Base-by-base conservation (phyloP, 1,140 invertebrate species). In the Drosophila pachea region DNA sequence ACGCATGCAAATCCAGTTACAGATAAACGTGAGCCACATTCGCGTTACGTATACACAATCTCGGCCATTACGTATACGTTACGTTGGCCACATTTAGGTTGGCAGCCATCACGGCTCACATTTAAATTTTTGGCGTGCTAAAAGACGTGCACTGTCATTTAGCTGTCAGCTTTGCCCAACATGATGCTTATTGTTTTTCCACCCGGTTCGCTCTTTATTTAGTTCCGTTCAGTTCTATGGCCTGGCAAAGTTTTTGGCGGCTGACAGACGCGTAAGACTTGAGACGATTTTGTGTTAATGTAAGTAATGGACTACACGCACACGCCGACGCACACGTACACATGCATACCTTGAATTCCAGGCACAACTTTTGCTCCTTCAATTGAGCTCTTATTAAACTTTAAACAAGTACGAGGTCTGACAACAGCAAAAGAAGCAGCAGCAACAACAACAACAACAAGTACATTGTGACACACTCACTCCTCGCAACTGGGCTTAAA, bases 171-270 rank as follows among this genome's bases (percentile, higher is more conserved):
- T 67, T 64, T 47, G 12, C 61, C 49, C 22, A 47, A 64, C 62
- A 59, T 65, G 76, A 62, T 79, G 73, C 69, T 68, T 74, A 76
- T 83, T 84, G 76, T 84, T 79, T 76, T 76, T 11, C 62, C 50
- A 0, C 16, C 16, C 43, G 8, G 4, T 42, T 29, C 12, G 9
- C n/a, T 12, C 5, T 16, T 54, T 36, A n/a, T 38, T 61, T 64
- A 45, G 4, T 73, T 64, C 52, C 75, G 78, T 76, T 83, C 84
- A 78, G 60, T 65, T 60, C 74, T 40, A 58, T 58, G 50, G 22
- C 22, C 32, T 35, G 38, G 31, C 35, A 69, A 79, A 73, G 47
- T 84, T 70, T 76, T 65, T 72, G 72, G 75, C 75, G 83, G 45
- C 60, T 86, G 76, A 68, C 76, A 84, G 60, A 36, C 45, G 43